Conservation (phyloP, 2,888 invertebrate genomes). For the Ctenicera cuprea region DNA sequence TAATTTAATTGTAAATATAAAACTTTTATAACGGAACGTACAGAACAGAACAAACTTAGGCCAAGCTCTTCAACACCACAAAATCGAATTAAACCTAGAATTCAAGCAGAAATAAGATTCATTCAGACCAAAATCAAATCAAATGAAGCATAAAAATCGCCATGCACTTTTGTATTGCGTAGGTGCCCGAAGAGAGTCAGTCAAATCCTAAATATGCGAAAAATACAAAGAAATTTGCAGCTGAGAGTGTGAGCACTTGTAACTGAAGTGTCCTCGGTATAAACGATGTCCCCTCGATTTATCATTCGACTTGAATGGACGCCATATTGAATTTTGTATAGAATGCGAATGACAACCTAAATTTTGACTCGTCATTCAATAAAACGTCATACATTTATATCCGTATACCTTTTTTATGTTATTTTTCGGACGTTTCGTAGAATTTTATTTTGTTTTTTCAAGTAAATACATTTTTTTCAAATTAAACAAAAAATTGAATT, state of each 20-base stretch:
- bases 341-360: constrained; percentile 56
- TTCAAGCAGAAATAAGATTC: neutral
- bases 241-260: constrained; percentile 52
- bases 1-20: too few relatives aligned
- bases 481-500: too few relatives aligned
- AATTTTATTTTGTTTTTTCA: neutral
- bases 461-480: too few relatives aligned
- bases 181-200: constrained; percentile 36
- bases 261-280: constrained; percentile 49
- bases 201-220: constrained; percentile 42
- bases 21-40: too few relatives aligned
- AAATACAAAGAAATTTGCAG: constrained; percentile 51
- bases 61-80: too few relatives aligned
- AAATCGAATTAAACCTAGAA: too few relatives aligned
- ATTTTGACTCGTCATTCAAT: constrained; percentile 52
- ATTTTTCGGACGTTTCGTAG: neutral
- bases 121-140: neutral
- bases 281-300: constrained; percentile 59
- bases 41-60: too few relatives aligned
- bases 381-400: constrained; percentile 36
- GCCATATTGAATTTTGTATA: constrained; percentile 53
- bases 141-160: constrained; percentile 27
- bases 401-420: constrained; percentile 1
- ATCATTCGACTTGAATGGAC: constrained; percentile 55
- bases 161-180: constrained; percentile 20